phyloP scores from a whole-genome alignment of 2,113 vertebrate species.

The Boulengeromyrus knoepffleri region DNA sequence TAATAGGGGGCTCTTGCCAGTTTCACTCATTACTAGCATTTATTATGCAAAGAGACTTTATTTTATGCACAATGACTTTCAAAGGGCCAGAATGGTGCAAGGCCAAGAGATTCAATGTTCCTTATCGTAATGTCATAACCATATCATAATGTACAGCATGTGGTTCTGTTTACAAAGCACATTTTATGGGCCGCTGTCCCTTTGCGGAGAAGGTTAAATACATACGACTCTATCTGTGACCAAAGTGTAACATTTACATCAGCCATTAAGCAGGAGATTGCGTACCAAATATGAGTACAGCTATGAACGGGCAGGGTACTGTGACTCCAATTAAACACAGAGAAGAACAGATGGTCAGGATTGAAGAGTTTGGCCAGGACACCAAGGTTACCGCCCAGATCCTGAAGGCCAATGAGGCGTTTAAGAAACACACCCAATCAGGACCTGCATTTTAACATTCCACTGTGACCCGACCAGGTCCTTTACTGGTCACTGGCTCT shows the following conservation, averaged over 20 bases:
- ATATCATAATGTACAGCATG: background rate
- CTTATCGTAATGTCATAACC: background rate
- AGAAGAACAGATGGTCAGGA: constrained; percentile 8
- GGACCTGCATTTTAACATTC: background rate
- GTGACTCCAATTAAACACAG: background rate
- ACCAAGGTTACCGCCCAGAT: background rate
- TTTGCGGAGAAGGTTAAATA: background rate
- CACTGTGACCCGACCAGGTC: background rate
- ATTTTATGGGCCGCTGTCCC: background rate
- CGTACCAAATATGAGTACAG: background rate
- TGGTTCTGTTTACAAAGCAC: background rate
- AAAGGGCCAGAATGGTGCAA: background rate
- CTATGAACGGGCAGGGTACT: background rate
- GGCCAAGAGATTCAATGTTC: background rate
- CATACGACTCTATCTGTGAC: background rate
- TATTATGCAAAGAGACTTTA: background rate
- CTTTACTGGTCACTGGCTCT: background rate
- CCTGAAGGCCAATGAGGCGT: background rate
- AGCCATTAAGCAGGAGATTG: background rate
- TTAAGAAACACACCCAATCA: background rate
- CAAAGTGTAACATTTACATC: background rate
- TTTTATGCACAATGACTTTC: background rate
- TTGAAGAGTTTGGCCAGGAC: background rate
- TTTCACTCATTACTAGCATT: background rate
- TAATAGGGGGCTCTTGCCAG: background rate